Evolutionary conservation across 1,140 invertebrate species (phyloP).

Genomic region (Maniola jurtina): DNA sequence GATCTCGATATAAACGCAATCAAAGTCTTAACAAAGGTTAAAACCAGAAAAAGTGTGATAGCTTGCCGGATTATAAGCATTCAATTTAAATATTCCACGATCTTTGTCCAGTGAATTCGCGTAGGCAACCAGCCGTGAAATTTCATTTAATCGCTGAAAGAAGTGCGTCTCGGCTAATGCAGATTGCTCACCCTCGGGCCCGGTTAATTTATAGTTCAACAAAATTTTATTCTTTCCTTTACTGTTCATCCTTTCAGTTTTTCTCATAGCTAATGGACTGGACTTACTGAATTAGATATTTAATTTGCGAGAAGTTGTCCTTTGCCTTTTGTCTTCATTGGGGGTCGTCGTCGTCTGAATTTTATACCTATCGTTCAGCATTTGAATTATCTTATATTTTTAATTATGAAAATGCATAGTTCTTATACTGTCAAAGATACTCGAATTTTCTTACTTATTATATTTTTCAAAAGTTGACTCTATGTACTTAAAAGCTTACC

Average conservation of each 20-base stretch:
- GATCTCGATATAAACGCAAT: slow-evolving; percentile 24
- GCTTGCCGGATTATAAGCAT: slow-evolving; percentile 63
- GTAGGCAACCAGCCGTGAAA: slow-evolving; percentile 68
- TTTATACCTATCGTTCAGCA: background rate
- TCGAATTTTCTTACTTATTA: too few species aligned
- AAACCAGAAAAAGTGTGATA: slow-evolving; percentile 47
- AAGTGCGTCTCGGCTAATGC: slow-evolving; percentile 75
- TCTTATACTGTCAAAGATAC: too few species aligned
- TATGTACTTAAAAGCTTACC: too few species aligned
- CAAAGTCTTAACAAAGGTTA: slow-evolving; percentile 26
- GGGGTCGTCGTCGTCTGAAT: background rate
- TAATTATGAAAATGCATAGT: too few species aligned
- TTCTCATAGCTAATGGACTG: slow-evolving; percentile 59
- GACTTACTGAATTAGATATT: slow-evolving; percentile 47
- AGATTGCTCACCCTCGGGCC: slow-evolving; percentile 65
- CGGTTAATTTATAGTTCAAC: slow-evolving; percentile 74
- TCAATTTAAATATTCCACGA: slow-evolving; percentile 70
- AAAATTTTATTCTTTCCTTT: slow-evolving; percentile 73
- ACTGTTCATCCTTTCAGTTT: slow-evolving; percentile 66
- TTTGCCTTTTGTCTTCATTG: background rate
- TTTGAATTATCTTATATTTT: background rate
- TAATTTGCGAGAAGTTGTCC: slow-evolving; percentile 33
- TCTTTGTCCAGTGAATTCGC: slow-evolving; percentile 67
- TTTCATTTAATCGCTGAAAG: slow-evolving; percentile 75
- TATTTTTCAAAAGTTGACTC: too few species aligned